Base-by-base conservation (phyloP, 1,140 invertebrate genomes). In the Ips nitidus region DNA sequence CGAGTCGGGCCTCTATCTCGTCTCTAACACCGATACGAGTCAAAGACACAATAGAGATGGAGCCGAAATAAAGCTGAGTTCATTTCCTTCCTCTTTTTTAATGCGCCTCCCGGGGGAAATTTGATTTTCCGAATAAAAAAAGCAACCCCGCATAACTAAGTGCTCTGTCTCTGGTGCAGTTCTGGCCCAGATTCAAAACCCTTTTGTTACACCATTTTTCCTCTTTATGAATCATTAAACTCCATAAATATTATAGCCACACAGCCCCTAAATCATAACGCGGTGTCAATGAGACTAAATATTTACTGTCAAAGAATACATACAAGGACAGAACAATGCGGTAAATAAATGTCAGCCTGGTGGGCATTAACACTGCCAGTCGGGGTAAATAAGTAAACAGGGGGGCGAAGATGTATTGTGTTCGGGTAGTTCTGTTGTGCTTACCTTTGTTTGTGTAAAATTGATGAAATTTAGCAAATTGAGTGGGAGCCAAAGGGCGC, bases 401-500 rank as follows among this genome's bases (percentile, higher is more conserved):
- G 52, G 43, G 43, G 52, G 22, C 52, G 36, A 37, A 7, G 52
- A 55, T 55, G 37, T 55, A 55, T 55, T 55, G 37, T n/a, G 37
- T 36, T 55, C 52, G 52, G 8, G 52, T 55, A 55, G 52, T 37
- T 55, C 6, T 8, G 52, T 55, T 55, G 37, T 55, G 52, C 52
- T 55, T 55, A 55, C 37, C 52, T 7, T 55, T 55, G 52, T 55
- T 55, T 55, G 52, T 55, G 52, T 55, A 55, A 55, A 36, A 55
- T 55, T 55, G 52, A 55, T 55, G 52, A 55, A 55, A 55, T 55
- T 55, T 55, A 36, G 52, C 52, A 55, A 55, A 55, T 55, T 55
- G 52, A 55, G 52, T 55, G 52, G 52, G 52, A 55, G 52, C 52
- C 8, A 55, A 55, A 55, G 45, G 45, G 45, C 45, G 22, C 45